Conservation (phyloP, 2,888 invertebrate genomes). For the Ichneumoninae sp. region DNA sequence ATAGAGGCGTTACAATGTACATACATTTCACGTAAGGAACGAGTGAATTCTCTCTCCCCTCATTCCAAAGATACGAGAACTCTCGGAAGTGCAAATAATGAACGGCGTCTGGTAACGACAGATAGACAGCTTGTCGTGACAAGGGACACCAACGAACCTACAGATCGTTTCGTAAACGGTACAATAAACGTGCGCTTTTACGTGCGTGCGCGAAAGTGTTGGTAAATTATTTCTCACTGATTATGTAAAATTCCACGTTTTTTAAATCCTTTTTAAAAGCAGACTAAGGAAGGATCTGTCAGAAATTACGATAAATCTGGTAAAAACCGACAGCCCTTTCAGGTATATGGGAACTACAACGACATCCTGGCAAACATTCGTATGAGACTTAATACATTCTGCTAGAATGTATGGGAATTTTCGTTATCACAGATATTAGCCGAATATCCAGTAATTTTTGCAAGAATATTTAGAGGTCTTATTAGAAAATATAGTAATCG, state of each 20-base stretch:
- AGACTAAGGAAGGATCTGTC: too few relatives aligned
- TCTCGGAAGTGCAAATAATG: constrained; percentile 76
- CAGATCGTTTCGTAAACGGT: constrained; percentile 55
- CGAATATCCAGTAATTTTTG: too few relatives aligned
- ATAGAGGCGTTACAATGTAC: constrained; percentile 31
- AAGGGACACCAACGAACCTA: constrained; percentile 69
- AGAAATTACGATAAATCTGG: too few relatives aligned
- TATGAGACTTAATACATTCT: too few relatives aligned
- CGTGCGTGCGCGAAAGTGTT: constrained; percentile 21
- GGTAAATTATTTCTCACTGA: constrained; percentile 3
- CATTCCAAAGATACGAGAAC: constrained; percentile 66
- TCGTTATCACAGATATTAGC: too few relatives aligned
- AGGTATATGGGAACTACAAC: too few relatives aligned
- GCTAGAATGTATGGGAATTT: too few relatives aligned
- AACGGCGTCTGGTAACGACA: constrained; percentile 75
- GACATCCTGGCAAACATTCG: too few relatives aligned
- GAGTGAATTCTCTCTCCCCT: constrained; percentile 59
- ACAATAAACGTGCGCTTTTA: constrained; percentile 39
- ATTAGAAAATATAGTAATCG: too few relatives aligned
- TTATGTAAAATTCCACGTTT: not conserved
- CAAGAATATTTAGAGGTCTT: too few relatives aligned
- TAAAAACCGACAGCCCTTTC: too few relatives aligned
- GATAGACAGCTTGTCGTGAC: constrained; percentile 75
- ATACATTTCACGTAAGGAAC: constrained; percentile 58
- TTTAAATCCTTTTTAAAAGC: not conserved